Evolutionary conservation across 2,113 vertebrate species (phyloP), one percentile per base, ranked within the genome.

Genomic region (Lonchura striata): DNA sequence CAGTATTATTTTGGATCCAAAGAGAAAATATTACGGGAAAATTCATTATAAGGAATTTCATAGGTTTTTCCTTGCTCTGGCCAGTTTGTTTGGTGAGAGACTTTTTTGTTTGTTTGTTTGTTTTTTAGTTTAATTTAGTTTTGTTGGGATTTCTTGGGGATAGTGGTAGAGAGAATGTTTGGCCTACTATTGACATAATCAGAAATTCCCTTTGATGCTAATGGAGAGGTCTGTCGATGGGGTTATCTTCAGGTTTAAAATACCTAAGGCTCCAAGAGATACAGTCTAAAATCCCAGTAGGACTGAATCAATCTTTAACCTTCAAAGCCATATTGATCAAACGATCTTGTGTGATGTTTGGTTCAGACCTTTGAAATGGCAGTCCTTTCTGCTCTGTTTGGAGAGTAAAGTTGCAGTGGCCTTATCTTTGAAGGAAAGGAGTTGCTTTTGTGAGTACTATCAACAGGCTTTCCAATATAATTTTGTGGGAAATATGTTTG

Each of bases 251-350:
- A 80, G 57, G 13, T 56, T 60, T 53, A 31, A 79, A 84, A 69
- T 15, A 79, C 17, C 2, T 17, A 65, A 68, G 33, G 20, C n/a
- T 68, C 41, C n/a, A 93, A 28, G 28, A 85, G 49, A 60, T 49
- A 31, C 10, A 90, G 57, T 18, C 53, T 76, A 61, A 56, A 92
- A 86, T 69, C 66, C 50, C 66, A 39, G 66, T 59, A 88, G 39
- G 68, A 70, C 54, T 70, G 28, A 83, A 90, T 94, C 86, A 91
- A 83, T 92, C 28, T 88, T 69, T 90, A 88, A 35, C 59, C 30
- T 94, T 94, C 88, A 96, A 93, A 97, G 68, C 11, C 39, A 65
- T 46, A 74, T 77, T 86, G 77, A 95, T 86, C 53, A 69, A 53
- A 88, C 80, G 31, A 28, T 69, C 16, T 19, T 85, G 24, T 66